phyloP scores from a whole-genome alignment of 2,113 vertebrate species.

The Seriola rivoliana region DNA sequence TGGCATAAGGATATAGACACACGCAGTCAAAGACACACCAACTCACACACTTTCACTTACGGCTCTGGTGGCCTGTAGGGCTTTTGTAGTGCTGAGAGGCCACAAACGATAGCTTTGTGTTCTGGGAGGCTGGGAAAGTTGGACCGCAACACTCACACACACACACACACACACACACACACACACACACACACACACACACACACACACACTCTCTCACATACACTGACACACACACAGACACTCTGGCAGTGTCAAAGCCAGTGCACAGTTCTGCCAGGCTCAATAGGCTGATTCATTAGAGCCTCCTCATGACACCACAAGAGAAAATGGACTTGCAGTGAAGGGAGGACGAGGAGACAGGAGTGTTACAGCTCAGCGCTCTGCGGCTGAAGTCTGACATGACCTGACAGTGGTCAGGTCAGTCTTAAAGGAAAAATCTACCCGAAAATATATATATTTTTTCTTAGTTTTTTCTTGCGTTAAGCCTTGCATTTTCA shows the following conservation, averaged over 20 bases:
- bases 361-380: conserved; percentile 37
- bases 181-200: conserved; percentile 32
- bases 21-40: conserved; percentile 20
- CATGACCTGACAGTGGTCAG: conserved; percentile 50
- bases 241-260: conserved; percentile 63
- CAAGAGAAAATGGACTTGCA: conserved; percentile 61
- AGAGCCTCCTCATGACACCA: conserved; percentile 68
- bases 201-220: conserved; percentile 24
- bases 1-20: neutral
- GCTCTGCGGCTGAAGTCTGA: conserved; percentile 36
- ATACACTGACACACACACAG: conserved; percentile 24
- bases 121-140: conserved; percentile 63
- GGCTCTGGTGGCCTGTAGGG: conserved; percentile 47
- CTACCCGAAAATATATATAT: neutral
- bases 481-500: neutral
- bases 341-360: conserved; percentile 39
- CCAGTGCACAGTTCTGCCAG: conserved; percentile 51
- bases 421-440: conserved; percentile 7
- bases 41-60: conserved; percentile 35
- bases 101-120: conserved; percentile 75
- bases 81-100: conserved; percentile 62
- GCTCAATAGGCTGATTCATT: conserved; percentile 78
- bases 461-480: neutral
- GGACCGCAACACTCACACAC: conserved; percentile 18
- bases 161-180: conserved; percentile 20